These are phyloP conservation scores for Eudyptes chrysolophus DNA, from an alignment of 2,113 vertebrate species.

Conservation along the genomic window DNA sequence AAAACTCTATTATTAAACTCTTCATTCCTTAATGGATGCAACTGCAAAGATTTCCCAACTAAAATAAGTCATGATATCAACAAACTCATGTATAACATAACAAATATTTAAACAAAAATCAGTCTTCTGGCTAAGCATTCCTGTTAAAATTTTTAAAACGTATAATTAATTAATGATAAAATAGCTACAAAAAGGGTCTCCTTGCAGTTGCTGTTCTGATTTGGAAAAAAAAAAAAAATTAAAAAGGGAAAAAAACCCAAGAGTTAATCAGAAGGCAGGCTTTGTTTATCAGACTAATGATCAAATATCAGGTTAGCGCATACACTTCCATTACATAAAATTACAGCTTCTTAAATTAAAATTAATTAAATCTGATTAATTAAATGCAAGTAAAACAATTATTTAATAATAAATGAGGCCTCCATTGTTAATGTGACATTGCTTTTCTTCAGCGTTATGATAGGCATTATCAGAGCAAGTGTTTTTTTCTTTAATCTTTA, in stretches of 20 bases:
- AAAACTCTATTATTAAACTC: not conserved
- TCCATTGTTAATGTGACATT: not conserved
- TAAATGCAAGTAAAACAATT: not conserved
- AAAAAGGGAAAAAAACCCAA: rapidly evolving
- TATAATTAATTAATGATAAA: not conserved
- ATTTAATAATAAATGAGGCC: not conserved
- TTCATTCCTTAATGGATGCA: not conserved
- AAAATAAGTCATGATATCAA: not conserved
- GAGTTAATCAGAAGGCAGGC: not conserved
- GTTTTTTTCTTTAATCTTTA: not conserved
- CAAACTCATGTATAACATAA: not conserved
- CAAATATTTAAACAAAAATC: not conserved
- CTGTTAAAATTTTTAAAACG: not conserved
- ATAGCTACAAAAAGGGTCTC: not conserved
- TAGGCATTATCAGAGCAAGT: not conserved
- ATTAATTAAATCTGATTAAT: not conserved
- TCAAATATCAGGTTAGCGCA: not conserved
- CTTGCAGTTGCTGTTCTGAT: not conserved
- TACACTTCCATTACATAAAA: not conserved
- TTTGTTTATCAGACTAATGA: not conserved
- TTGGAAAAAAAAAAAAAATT: not conserved
- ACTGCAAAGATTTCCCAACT: not conserved
- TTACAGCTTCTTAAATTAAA: not conserved
- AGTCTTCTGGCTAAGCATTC: not conserved
- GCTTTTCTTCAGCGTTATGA: not conserved